Percentiles rank a stretch among this genome's conserved stretches.
Conservation (phyloP, 2,797 vertebrate genomes). For the Clamator glandarius region DNA sequence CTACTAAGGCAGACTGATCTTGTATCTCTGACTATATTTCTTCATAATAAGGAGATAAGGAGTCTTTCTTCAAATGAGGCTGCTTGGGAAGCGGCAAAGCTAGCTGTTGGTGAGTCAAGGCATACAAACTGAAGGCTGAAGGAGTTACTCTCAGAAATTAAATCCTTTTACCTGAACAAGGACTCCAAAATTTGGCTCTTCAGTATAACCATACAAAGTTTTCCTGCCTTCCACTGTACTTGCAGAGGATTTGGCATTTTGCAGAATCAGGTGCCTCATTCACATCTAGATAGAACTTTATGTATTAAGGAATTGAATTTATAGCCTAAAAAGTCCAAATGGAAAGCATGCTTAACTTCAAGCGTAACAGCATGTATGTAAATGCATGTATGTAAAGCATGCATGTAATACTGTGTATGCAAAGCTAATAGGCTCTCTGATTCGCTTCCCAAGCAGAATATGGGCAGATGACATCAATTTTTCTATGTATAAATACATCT, state of each 20-base stretch:
- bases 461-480: background rate
- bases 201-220: background rate
- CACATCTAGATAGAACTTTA: background rate
- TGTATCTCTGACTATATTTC: background rate
- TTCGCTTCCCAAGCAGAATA: background rate
- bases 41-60: background rate
- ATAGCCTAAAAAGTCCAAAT: background rate
- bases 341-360: background rate
- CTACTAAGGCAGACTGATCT: background rate
- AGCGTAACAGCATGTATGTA: background rate
- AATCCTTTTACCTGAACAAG: background rate
- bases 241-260: background rate
- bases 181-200: background rate
- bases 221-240: background rate
- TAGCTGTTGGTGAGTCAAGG: background rate
- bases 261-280: background rate
- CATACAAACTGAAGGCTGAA: background rate
- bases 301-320: background rate
- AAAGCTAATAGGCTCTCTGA: background rate
- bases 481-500: background rate
- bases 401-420: background rate
- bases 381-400: background rate
- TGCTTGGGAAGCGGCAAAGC: background rate
- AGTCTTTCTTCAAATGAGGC: background rate
- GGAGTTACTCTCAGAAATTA: background rate